These are phyloP conservation scores for Anabacerthia variegaticeps DNA, from an alignment of 2,797 vertebrate genomes.

Conservation along the genomic window DNA sequence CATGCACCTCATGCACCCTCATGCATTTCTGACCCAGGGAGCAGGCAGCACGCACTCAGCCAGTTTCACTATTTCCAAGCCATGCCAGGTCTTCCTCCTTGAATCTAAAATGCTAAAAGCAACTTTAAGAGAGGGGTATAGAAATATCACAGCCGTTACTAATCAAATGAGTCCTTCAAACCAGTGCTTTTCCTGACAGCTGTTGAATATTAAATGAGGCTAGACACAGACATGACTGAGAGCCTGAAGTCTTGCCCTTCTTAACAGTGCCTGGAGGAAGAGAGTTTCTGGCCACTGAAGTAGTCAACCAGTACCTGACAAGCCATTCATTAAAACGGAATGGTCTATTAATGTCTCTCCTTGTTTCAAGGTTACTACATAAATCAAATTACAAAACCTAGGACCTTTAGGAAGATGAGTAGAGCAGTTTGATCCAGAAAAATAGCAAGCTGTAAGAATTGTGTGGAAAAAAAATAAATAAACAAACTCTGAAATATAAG, in stretches of 20 bases:
- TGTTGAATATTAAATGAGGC: constrained; percentile 35
- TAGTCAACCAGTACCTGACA: constrained; percentile 66
- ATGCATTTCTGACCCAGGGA: neutral
- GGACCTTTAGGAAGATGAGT: constrained; percentile 50
- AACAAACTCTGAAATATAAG: neutral
- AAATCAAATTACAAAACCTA: constrained; percentile 65
- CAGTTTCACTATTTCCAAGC: neutral
- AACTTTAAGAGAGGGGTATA: neutral
- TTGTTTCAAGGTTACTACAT: constrained; percentile 73
- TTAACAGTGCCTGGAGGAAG: constrained; percentile 30
- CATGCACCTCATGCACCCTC: neutral
- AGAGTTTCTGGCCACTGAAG: constrained; percentile 45
- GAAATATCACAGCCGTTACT: constrained; percentile 15
- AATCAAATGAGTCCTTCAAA: constrained; percentile 38
- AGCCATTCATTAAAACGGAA: constrained; percentile 72
- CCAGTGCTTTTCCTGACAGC: neutral
- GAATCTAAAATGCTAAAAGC: neutral
- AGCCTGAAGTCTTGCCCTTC: constrained; percentile 21
- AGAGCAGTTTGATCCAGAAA: constrained; percentile 39
- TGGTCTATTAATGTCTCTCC: constrained; percentile 55
- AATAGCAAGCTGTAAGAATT: neutral
- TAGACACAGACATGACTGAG: constrained; percentile 1
- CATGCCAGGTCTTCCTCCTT: neutral
- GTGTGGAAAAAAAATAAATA: constrained; percentile 14
- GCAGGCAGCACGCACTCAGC: neutral